phyloP scores from a whole-genome alignment of 2,113 vertebrate species.

The Recurvirostra avosetta region DNA sequence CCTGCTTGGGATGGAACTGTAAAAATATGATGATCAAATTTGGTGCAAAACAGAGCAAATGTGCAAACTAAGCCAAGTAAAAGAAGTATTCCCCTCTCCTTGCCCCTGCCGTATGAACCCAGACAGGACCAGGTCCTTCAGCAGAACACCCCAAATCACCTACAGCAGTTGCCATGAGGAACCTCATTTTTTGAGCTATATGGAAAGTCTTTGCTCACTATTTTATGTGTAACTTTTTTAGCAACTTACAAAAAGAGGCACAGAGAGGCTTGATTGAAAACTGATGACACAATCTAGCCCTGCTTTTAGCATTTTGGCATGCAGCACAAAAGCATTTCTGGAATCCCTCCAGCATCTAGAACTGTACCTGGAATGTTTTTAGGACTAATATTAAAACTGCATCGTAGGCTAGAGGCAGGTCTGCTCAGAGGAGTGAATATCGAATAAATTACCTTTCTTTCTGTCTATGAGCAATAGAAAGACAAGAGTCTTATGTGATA shows the following conservation, averaged over 20 bases:
- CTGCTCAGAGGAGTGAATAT: not conserved
- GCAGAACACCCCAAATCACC: not conserved
- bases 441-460: not conserved
- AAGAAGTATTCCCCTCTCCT: not conserved
- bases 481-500: not conserved
- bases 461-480: not conserved
- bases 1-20: not conserved
- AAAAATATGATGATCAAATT: not conserved
- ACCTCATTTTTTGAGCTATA: not conserved
- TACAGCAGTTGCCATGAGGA: not conserved
- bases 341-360: conserved; percentile 29
- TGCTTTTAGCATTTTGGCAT: conserved; percentile 32
- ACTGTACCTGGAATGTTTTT: conserved; percentile 5
- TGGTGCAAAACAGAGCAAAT: not conserved
- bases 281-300: conserved; percentile 5
- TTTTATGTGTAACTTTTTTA: not conserved
- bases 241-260: not conserved
- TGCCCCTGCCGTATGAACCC: not conserved
- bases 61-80: not conserved
- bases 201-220: not conserved
- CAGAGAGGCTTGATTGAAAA: conserved; percentile 34
- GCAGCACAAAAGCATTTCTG: conserved; percentile 24
- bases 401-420: not conserved
- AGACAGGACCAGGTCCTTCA: not conserved
- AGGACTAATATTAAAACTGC: not conserved